Conservation (phyloP, 2,113 vertebrate genomes). For the Oryctolagus cuniculus region DNA sequence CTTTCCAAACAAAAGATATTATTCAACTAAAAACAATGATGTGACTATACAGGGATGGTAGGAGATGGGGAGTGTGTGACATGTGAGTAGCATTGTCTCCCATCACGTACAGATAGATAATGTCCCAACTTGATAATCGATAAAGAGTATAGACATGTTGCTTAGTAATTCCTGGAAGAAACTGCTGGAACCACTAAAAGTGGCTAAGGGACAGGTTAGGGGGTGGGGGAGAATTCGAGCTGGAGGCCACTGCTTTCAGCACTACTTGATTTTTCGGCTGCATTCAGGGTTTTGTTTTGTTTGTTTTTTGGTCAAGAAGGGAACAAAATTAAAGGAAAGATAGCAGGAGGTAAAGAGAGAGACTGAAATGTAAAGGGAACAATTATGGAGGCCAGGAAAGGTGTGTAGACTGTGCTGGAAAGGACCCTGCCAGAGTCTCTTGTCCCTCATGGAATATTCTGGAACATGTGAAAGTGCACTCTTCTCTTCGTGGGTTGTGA, state of each 20-base stretch:
- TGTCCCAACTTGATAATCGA: not conserved
- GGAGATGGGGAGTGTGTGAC: not conserved
- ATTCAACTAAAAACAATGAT: not conserved
- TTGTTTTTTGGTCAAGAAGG: too few relatives aligned
- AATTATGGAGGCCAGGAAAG: not conserved
- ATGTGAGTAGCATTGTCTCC: not conserved
- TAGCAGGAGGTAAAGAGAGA: not conserved
- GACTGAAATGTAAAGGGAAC: not conserved
- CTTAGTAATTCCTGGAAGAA: not conserved
- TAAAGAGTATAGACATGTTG: not conserved
- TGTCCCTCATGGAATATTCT: fast-evolving
- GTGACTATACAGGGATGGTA: not conserved
- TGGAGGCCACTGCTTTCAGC: not conserved
- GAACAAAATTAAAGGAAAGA: not conserved
- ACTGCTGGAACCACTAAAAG: not conserved
- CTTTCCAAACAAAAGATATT: not conserved
- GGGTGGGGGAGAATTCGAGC: fast-evolving
- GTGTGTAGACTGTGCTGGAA: not conserved
- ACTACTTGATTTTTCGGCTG: not conserved
- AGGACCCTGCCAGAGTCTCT: not conserved
- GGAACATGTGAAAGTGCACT: not conserved
- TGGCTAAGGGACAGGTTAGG: too few relatives aligned
- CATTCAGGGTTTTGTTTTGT: not conserved
- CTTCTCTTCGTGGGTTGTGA: not conserved
- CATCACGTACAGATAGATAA: too few relatives aligned